phyloP scores from a whole-genome alignment of 1,140 invertebrate genomes.

The Drosophila novamexicana region DNA sequence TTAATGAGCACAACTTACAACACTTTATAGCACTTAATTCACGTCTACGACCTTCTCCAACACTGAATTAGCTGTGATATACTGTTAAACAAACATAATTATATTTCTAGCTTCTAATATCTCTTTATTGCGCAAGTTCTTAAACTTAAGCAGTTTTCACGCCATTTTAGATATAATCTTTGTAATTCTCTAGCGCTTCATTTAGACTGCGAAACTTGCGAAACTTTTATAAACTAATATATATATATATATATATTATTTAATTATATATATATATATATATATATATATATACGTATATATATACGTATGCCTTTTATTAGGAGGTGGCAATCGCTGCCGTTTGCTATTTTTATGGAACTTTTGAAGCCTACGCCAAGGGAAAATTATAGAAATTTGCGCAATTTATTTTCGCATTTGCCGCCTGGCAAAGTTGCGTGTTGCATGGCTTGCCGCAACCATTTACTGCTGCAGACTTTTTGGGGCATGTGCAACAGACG shows the following conservation, averaged over 20 bases:
- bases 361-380: neutral
- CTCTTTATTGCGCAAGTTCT: neutral
- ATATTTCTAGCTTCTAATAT: neutral
- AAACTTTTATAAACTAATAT: slow-evolving; percentile 5
- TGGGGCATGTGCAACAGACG: slow-evolving; percentile 2
- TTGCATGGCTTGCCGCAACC: slow-evolving; percentile 6
- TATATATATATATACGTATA: slow-evolving; percentile 4
- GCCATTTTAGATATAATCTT: slow-evolving; percentile 10
- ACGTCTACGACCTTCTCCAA: neutral
- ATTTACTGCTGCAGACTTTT: slow-evolving; percentile 21
- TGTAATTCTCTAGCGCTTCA: slow-evolving; percentile 16
- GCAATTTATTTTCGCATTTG: slow-evolving; percentile 52
- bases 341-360: slow-evolving; percentile 35
- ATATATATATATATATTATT: neutral
- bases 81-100: neutral
- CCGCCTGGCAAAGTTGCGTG: neutral
- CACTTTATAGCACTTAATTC: neutral
- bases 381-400: slow-evolving; percentile 42
- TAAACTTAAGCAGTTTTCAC: slow-evolving; percentile 27
- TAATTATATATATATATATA: slow-evolving; percentile 1
- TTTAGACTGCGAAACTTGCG: neutral
- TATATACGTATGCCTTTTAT: neutral
- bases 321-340: slow-evolving; percentile 26
- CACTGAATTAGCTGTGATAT: neutral
- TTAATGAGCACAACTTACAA: neutral